Evolutionary conservation across 2,113 vertebrate genomes (phyloP), one percentile per base, ranked within the genome.

Genomic region (Candoia aspera): DNA sequence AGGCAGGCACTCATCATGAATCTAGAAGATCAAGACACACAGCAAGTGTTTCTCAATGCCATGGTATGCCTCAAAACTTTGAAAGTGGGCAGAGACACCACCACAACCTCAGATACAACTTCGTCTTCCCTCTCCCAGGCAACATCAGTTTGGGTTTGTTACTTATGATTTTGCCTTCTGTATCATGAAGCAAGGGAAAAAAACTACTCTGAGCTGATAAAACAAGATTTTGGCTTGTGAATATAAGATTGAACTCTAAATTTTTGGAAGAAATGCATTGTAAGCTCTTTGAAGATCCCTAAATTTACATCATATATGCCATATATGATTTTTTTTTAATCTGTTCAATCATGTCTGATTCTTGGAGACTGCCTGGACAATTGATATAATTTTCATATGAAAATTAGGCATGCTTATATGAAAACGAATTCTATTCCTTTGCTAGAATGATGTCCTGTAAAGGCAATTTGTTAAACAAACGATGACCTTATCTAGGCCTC

Each of bases 1-100:
- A 53, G 94, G 62, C 15, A 97, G 90, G 95, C 99, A 99, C 46
- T 98, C 98, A 49, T 98, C 97, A 0, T 99, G 99, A 57, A 98
- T 98, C 99, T 99, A 95, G 90, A 92, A 84, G 90, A 64, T 92
- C 1, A 83, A n/a, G 0, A 5, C 49, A 58, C 55, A 79, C 17
- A 92, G 57, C 1, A 62, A 37, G 29, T 13, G 21, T 60, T 33
- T 54, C 29, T 15, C 85, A 59, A 9, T 23, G 33, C 26, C 55
- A 17, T 3, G 6, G 0, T 2, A 24, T 19, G 12, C 19, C n/a
- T 9, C 29, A 62, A 60, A 49, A 19, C 55, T 60, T 9, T 12
- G 42, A 12, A 9, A 84, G 24, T 3, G 8, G 6, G 33, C 37
- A 92, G n/a, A 89, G 46, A n/a, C 12, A 19, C 57, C 55, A 26